A percentile compares a stretch with the other conserved stretches of the same genome.
Evolutionary conservation across 2,797 vertebrate genomes (phyloP).

Genomic region (Lepus oiostolus): DNA sequence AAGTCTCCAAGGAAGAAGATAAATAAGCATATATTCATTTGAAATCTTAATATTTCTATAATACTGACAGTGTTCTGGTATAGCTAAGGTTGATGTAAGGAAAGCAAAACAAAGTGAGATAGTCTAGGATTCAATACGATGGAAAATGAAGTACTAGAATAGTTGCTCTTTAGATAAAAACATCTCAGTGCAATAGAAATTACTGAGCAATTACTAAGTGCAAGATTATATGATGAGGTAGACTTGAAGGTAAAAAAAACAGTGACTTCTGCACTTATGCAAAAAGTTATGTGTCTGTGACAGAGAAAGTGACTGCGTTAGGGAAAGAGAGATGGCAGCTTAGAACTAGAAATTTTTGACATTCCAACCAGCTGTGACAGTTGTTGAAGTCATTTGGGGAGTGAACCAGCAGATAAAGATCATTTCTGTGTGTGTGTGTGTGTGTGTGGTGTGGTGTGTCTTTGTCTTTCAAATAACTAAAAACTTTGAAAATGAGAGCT

Average conservation of each 20-base stretch:
- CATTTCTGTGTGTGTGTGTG: too few species aligned
- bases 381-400: too few species aligned
- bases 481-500: not conserved
- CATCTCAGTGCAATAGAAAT: not conserved
- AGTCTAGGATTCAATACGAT: not conserved
- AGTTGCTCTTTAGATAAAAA: not conserved
- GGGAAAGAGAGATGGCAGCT: conserved; percentile 1
- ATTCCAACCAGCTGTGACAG: not conserved
- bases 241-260: not conserved
- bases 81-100: not conserved
- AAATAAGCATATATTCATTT: conserved; percentile 14
- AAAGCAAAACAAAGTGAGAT: conserved; percentile 18
- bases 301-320: conserved; percentile 17
- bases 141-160: not conserved
- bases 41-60: conserved; percentile 45
- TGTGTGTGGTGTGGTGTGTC: too few species aligned
- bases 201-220: conserved; percentile 1
- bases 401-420: too few species aligned
- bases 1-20: conserved; percentile 49
- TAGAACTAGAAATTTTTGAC: not conserved
- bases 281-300: not conserved
- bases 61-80: not conserved
- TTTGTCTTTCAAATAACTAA: too few species aligned
- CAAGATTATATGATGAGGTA: not conserved
- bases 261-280: not conserved